phyloP scores from a whole-genome alignment of 2,113 vertebrate genomes.

The Cranoglanis bouderius region DNA sequence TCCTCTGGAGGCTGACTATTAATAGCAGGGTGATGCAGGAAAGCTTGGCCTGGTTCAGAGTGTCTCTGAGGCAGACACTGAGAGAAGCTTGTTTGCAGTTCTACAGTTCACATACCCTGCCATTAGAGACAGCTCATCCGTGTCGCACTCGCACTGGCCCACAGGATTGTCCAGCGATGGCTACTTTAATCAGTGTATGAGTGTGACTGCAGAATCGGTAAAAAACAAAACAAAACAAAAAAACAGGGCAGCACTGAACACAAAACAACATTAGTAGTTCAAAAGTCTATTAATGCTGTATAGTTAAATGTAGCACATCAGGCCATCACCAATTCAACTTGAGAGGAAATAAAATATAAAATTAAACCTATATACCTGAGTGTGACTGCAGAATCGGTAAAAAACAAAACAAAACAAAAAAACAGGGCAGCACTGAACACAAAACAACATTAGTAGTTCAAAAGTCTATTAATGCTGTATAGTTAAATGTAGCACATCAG shows the following conservation, averaged over 20 bases:
- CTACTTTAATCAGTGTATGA: slow-evolving; percentile 63
- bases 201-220: slow-evolving; percentile 30
- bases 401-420: not conserved
- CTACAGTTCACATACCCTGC: slow-evolving; percentile 51
- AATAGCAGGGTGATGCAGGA: slow-evolving; percentile 58
- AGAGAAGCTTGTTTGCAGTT: slow-evolving; percentile 56
- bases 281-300: not conserved
- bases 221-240: not conserved
- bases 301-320: slow-evolving; percentile 12
- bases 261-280: not conserved
- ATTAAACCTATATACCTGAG: not conserved
- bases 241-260: not conserved
- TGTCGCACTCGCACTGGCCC: slow-evolving; percentile 58
- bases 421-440: not conserved
- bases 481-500: slow-evolving; percentile 11
- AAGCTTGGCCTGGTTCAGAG: slow-evolving; percentile 44
- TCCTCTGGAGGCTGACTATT: slow-evolving; percentile 62
- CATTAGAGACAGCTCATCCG: slow-evolving; percentile 57
- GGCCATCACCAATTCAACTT: not conserved
- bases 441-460: not conserved
- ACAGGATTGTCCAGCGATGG: slow-evolving; percentile 55
- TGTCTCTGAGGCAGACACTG: slow-evolving; percentile 52
- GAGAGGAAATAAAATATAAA: not conserved
- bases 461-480: not conserved
- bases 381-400: not conserved